phyloP scores from a whole-genome alignment of 1,140 invertebrate genomes.

The Parasteatoda tepidariorum region DNA sequence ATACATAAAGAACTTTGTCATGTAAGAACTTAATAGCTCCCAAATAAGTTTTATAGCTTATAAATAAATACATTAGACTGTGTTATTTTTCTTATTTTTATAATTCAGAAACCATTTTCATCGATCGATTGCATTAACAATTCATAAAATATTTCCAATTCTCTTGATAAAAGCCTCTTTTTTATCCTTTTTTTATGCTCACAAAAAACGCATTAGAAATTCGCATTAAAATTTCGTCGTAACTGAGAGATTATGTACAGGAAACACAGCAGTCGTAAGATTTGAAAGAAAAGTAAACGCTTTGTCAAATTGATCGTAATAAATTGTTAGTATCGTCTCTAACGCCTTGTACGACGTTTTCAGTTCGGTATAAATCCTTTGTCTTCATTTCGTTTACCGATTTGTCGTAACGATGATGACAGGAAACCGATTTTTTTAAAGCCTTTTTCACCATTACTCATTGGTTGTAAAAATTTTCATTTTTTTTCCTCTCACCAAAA shows the following conservation, averaged over 20 bases:
- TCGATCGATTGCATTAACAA: slow-evolving; percentile 16
- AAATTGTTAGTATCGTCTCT: slow-evolving; percentile 37
- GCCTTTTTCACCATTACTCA: slow-evolving; percentile 12
- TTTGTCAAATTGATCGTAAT: slow-evolving; percentile 54
- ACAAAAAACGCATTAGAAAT: slow-evolving; percentile 41
- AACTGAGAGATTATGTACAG: slow-evolving; percentile 26
- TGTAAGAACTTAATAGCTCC: no score
- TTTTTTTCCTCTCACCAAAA: neutral
- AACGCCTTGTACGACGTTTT: slow-evolving; percentile 17
- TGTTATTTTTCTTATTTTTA: no score
- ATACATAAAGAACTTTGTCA: no score
- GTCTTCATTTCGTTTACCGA: slow-evolving; percentile 50
- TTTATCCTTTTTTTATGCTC: neutral
- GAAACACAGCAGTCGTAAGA: neutral
- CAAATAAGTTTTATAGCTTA: no score
- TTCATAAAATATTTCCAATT: neutral
- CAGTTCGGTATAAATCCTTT: slow-evolving; percentile 29
- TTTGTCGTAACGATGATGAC: slow-evolving; percentile 31
- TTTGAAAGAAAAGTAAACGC: slow-evolving; percentile 18
- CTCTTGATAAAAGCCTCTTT: neutral
- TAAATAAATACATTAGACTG: no score
- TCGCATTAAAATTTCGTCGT: slow-evolving; percentile 23
- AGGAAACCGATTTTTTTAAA: slow-evolving; percentile 48
- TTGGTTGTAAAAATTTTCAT: neutral
- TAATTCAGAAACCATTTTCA: neutral